Evolutionary conservation across 2,113 vertebrate genomes (phyloP).

Genomic region (Nothoprocta pentlandii): DNA sequence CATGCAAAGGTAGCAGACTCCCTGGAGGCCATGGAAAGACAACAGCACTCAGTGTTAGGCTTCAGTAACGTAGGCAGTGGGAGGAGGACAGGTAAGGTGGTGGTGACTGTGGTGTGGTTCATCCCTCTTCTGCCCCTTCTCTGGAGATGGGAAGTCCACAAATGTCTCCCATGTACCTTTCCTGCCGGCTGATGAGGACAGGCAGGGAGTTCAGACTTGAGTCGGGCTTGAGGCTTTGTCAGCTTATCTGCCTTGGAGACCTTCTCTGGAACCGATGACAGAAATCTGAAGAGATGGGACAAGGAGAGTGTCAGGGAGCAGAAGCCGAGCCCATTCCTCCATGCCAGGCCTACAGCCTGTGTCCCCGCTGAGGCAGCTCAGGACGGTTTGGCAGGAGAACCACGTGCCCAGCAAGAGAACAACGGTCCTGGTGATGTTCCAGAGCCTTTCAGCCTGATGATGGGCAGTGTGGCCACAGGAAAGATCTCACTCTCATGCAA

Average conservation of each 20-base stretch:
- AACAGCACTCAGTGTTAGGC: neutral
- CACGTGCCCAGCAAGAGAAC: no score
- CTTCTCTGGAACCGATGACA: fast-evolving
- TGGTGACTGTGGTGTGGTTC: neutral
- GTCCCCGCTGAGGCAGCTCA: fast-evolving
- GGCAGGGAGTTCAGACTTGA: fast-evolving
- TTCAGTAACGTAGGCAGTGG: neutral
- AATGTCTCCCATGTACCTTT: neutral
- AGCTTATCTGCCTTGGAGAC: neutral
- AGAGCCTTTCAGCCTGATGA: neutral
- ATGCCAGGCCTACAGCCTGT: no score
- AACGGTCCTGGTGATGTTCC: no score
- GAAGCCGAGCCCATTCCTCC: no score
- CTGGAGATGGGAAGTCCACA: neutral
- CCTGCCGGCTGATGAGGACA: no score
- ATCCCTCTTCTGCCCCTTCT: neutral
- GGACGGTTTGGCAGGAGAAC: fast-evolving
- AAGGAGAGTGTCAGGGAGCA: neutral
- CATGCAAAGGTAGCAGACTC: fast-evolving
- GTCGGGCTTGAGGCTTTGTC: neutral
- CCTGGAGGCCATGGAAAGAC: neutral
- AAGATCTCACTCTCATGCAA: fast-evolving
- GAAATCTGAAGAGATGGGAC: neutral
- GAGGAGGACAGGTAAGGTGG: neutral
- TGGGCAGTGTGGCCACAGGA: neutral